Percentiles rank a stretch among this genome's conserved stretches.
Conservation (phyloP, 2,113 vertebrate species). For the Scalopus aquaticus region DNA sequence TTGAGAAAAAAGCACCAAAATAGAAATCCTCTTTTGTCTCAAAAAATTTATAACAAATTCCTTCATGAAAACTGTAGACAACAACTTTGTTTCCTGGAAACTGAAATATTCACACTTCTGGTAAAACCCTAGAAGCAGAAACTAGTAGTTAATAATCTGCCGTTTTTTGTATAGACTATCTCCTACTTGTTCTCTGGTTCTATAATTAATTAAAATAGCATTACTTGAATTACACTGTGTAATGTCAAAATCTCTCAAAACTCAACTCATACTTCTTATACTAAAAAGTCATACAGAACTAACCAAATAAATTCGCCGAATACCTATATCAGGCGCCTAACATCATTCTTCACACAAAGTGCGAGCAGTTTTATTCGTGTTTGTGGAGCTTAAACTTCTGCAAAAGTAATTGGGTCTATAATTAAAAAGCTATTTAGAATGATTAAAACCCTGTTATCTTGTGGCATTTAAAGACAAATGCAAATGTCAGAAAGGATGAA, state of each 20-base stretch:
- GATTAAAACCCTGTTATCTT: conserved; percentile 87
- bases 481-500: conserved; percentile 88
- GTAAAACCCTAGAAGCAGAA: neutral
- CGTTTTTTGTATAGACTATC: conserved; percentile 39
- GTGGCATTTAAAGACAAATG: conserved; percentile 90
- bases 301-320: conserved; percentile 80
- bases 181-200: conserved; percentile 43
- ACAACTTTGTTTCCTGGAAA: neutral
- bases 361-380: conserved; percentile 86
- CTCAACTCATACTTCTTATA: conserved; percentile 66
- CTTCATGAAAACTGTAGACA: neutral
- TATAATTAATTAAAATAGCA: conserved; percentile 76
- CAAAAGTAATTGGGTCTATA: conserved; percentile 88
- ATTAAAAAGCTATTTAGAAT: conserved; percentile 90
- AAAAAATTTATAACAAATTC: neutral
- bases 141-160: conserved; percentile 3
- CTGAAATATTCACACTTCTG: neutral
- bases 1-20: neutral
- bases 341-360: conserved; percentile 81
- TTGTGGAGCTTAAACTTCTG: conserved; percentile 88
- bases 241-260: conserved; percentile 75
- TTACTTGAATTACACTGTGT: conserved; percentile 48
- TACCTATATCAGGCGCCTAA: conserved; percentile 81
- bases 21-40: neutral
- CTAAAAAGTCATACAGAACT: conserved; percentile 80